A percentile compares a stretch with the other conserved stretches of the same genome.
Conservation (phyloP, 2,888 invertebrate species). For the Lomographa bimaculata region DNA sequence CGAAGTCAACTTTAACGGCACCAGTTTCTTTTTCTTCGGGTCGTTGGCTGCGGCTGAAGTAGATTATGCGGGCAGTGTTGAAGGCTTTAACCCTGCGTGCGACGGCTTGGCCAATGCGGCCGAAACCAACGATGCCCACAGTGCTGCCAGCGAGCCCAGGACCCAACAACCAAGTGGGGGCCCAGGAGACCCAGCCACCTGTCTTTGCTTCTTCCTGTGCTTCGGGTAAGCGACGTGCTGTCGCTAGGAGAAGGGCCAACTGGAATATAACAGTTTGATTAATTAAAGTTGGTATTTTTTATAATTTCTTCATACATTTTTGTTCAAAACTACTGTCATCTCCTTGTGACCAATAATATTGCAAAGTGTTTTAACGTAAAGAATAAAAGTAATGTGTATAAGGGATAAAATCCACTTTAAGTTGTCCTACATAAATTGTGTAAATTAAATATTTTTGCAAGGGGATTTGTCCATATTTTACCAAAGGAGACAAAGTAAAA, state of each 20-base stretch:
- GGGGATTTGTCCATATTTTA: too few species aligned
- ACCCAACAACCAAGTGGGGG: slow-evolving; percentile 96
- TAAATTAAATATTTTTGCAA: too few species aligned
- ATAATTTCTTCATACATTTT: too few species aligned
- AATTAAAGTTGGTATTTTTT: too few species aligned
- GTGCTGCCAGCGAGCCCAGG: slow-evolving; percentile 90
- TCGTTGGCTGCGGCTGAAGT: slow-evolving; percentile 87
- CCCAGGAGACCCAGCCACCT: slow-evolving; percentile 95
- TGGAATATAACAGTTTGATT: slow-evolving; percentile 42
- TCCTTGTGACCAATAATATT: too few species aligned
- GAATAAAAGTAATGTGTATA: too few species aligned
- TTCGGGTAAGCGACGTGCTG: slow-evolving; percentile 92
- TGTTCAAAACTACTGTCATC: too few species aligned
- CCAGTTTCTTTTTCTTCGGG: slow-evolving; percentile 85
- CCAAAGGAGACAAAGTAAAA: too few species aligned
- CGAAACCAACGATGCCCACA: slow-evolving; percentile 93
- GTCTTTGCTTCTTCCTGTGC: slow-evolving; percentile 87
- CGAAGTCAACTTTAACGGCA: slow-evolving; percentile 87
- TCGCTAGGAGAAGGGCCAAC: slow-evolving; percentile 90
- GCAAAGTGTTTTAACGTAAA: too few species aligned
- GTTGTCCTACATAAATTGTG: too few species aligned
- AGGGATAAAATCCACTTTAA: too few species aligned
- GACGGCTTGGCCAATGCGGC: slow-evolving; percentile 92
- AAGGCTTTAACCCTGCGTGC: slow-evolving; percentile 90
- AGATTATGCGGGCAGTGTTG: slow-evolving; percentile 88